Evolutionary conservation across 2,113 vertebrate genomes (phyloP).

Genomic region (Charina bottae): DNA sequence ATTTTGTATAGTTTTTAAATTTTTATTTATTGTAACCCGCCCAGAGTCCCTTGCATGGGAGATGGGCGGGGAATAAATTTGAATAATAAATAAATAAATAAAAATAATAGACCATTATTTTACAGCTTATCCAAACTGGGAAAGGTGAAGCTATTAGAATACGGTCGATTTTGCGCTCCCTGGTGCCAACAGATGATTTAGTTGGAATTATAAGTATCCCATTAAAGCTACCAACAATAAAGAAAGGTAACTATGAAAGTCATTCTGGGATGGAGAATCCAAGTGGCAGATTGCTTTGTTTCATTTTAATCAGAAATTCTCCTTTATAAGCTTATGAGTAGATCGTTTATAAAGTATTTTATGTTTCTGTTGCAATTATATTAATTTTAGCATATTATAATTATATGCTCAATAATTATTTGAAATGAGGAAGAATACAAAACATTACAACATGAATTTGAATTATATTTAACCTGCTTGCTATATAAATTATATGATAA

Average conservation of each 20-base stretch:
- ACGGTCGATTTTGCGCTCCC: constrained; percentile 93
- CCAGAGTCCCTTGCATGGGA: no score
- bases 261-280: neutral
- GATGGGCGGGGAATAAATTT: no score
- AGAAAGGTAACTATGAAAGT: constrained; percentile 84
- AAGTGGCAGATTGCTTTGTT: neutral
- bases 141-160: constrained; percentile 98
- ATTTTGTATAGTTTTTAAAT: no score
- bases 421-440: neutral
- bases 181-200: constrained; percentile 96
- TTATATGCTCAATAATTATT: neutral
- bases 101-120: constrained; percentile 28
- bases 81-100: no score
- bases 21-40: no score
- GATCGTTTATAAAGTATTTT: neutral
- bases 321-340: neutral
- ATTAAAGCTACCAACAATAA: constrained; percentile 88
- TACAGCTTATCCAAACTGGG: constrained; percentile 95
- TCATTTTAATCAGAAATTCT: neutral
- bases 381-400: neutral
- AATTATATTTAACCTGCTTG: neutral
- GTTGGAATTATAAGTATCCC: constrained; percentile 98
- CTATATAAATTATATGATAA: neutral
- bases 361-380: neutral
- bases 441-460: neutral